Base-by-base conservation (phyloP, 2,888 invertebrate species). In the Rhopalosiphum nymphaeae region DNA sequence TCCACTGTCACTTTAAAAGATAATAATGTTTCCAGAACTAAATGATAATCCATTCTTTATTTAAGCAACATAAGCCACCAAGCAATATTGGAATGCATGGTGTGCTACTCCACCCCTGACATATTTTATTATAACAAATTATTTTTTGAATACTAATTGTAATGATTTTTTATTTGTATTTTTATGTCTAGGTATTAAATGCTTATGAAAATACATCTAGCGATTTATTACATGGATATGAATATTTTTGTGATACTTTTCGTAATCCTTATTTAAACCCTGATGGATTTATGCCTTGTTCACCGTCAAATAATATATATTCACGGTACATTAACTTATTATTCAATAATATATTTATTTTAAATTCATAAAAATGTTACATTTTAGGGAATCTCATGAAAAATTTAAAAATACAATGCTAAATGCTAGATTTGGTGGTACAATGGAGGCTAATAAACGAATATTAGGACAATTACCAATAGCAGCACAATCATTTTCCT, bases 401-500 rank as follows among this genome's bases (percentile, higher is more conserved):
- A 96, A 98, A 95, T 98, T 98, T 95, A 98, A 98, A 95, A 98
- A 98, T 96, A 98, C 98, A 0, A 98, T 98, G 95, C 97, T 98
- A 53, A 97, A 98, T 96, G 98, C 98, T 36, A 97, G 98, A 95
- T 98, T 97, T 95, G 98, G 99, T n/a, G 98, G 99, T 0, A 97
- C 97, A 93, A 97, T 97, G 0, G 99, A 99, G 96, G 99, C 99
- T 10, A 98, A 98, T 0, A 98, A 98, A 96, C 97, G 99, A 95
- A 97, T 99, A 94, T 96, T 99, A 95, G 98, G 98, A 36, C 98
- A 98, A 96, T 96, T 99, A 95, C 99, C 99, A 0, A 98, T 99
- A 95, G 98, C 98, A 96, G 98, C 99, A 1, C 99, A 99, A 96
- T 98, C 98, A 0, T 99, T 98, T 95, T 98, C 98, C 95, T 97